These are phyloP conservation scores for Murina feae DNA, from an alignment of 2,113 vertebrate genomes.

Conservation along the genomic window DNA sequence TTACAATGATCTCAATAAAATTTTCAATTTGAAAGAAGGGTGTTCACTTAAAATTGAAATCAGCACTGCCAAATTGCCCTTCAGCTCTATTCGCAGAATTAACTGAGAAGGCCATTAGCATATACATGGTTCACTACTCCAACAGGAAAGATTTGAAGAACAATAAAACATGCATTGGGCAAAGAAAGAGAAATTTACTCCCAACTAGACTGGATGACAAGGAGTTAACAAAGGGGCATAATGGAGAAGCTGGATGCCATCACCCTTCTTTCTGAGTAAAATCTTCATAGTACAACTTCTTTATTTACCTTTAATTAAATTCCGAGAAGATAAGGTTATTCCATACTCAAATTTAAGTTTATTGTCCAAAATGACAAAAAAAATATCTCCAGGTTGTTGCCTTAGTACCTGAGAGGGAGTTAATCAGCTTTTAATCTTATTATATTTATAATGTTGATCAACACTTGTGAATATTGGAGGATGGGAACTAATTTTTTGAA, in stretches of 20 bases:
- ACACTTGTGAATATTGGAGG: background rate
- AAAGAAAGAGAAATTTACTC: background rate
- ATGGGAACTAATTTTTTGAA: background rate
- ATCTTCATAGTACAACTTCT: background rate
- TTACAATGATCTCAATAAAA: background rate
- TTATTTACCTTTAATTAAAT: slow-evolving; percentile 39
- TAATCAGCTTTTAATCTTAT: background rate
- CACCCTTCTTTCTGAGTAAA: background rate
- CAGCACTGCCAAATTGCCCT: background rate
- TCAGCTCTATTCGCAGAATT: background rate
- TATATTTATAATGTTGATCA: slow-evolving; percentile 6
- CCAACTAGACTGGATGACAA: background rate
- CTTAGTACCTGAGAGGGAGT: background rate
- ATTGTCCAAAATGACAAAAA: background rate
- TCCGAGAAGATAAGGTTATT: background rate
- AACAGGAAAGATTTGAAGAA: background rate
- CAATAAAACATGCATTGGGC: background rate
- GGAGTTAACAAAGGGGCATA: background rate
- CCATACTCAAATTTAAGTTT: slow-evolving; percentile 9
- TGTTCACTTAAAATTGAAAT: slow-evolving; percentile 2
- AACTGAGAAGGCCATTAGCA: background rate
- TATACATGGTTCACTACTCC: background rate
- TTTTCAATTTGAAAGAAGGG: background rate
- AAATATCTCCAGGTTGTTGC: background rate
- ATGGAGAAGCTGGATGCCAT: background rate